A percentile compares a stretch with the other conserved stretches of the same genome.
Conservation (phyloP, 2,888 invertebrate genomes). For the Chymomyza amoena region DNA sequence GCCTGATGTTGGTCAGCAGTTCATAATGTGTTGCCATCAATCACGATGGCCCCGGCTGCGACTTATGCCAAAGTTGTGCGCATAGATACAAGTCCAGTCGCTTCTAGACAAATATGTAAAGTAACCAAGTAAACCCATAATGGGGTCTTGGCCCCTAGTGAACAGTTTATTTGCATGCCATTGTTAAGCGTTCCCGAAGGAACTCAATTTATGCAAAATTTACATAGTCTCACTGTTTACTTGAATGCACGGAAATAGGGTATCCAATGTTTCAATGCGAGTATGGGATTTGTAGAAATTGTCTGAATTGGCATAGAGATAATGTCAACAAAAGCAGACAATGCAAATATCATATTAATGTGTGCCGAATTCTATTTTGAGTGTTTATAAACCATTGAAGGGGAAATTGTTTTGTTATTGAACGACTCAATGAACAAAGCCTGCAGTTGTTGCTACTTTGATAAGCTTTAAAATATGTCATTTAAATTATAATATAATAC, state of each 20-base stretch:
- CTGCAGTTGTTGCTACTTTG: not conserved
- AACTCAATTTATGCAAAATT: not conserved
- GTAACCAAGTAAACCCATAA: slow-evolving; percentile 14
- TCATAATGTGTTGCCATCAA: slow-evolving; percentile 3
- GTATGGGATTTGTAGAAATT: not conserved
- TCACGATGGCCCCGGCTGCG: not conserved
- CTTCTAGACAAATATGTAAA: slow-evolving; percentile 23
- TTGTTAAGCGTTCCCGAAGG: not conserved
- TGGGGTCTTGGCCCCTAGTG: slow-evolving; percentile 10
- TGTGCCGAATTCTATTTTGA: slow-evolving; percentile 18
- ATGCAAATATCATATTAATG: slow-evolving; percentile 28
- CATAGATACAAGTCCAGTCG: not conserved
- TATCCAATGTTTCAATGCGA: not conserved
- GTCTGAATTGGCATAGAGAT: slow-evolving; percentile 6
- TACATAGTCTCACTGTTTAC: not conserved
- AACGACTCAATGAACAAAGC: not conserved
- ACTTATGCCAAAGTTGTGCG: not conserved
- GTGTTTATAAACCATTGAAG: not conserved
- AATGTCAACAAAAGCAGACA: slow-evolving; percentile 5
- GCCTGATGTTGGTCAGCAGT: not conserved
- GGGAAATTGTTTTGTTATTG: not conserved
- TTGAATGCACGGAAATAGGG: not conserved
- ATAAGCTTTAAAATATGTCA: not conserved
- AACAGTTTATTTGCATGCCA: slow-evolving; percentile 32
- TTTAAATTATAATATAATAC: not conserved